Conservation (phyloP, 2,113 vertebrate species). For the Mohoua ochrocephala region DNA sequence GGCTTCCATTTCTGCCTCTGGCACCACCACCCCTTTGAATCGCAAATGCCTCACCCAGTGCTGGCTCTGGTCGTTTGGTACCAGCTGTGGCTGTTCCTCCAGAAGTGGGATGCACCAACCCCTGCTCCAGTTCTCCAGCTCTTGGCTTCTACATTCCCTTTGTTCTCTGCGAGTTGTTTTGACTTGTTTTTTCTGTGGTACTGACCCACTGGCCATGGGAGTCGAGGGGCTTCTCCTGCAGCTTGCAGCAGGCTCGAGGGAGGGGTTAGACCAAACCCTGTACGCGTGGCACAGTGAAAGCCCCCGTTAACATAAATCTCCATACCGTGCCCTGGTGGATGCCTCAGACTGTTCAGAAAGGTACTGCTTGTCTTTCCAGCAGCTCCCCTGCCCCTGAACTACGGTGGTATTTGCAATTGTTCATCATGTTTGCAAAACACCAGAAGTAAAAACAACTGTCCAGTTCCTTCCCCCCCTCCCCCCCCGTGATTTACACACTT, state of each 20-base stretch:
- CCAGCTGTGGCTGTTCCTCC: neutral
- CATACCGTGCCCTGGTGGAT: neutral
- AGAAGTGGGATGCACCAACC: neutral
- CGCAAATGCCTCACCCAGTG: neutral
- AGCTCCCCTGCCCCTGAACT: neutral
- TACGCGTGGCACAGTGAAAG: neutral
- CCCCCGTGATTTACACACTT: neutral
- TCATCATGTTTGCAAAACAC: neutral
- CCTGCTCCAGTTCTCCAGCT: neutral
- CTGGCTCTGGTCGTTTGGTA: neutral
- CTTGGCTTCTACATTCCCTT: neutral
- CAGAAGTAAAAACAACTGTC: neutral
- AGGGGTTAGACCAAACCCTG: neutral
- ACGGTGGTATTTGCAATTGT: neutral
- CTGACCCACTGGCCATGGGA: neutral
- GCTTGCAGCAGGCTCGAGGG: neutral
- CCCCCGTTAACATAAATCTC: neutral
- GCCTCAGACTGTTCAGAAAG: neutral
- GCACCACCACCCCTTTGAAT: neutral
- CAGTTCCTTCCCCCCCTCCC: fast-evolving
- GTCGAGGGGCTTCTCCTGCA: neutral
- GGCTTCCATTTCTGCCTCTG: neutral
- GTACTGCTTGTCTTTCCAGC: neutral
- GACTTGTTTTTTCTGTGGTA: neutral
- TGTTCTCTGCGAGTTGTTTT: neutral